phyloP scores from a whole-genome alignment of 2,113 vertebrate species.

The Cyanoderma ruficeps region DNA sequence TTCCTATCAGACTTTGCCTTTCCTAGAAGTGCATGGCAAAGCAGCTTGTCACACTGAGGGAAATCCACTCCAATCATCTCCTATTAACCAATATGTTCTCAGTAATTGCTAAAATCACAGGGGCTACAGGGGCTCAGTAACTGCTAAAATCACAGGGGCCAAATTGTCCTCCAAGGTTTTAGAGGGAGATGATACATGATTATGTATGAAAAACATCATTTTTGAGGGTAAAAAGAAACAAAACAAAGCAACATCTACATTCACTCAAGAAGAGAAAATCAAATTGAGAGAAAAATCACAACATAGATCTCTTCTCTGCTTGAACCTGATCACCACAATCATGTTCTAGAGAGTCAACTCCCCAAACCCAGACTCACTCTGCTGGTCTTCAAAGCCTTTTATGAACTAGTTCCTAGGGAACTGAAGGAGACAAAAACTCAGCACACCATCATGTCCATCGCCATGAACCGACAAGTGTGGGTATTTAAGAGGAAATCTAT shows the following conservation, averaged over 20 bases:
- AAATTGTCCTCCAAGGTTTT: neutral
- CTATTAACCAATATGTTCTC: neutral
- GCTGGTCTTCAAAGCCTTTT: neutral
- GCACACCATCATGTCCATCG: neutral
- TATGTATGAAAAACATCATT: neutral
- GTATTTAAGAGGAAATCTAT: neutral
- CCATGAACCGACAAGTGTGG: neutral
- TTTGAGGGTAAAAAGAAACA: neutral
- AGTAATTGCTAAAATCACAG: neutral
- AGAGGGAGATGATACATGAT: neutral
- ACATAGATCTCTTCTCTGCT: neutral
- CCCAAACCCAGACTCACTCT: neutral
- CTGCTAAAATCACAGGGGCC: neutral
- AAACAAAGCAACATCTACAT: neutral
- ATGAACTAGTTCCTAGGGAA: neutral
- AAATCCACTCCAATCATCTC: neutral
- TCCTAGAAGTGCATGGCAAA: neutral
- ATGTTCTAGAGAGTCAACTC: fast-evolving
- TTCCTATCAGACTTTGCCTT: neutral
- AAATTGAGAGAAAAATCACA: neutral
- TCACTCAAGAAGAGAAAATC: fast-evolving
- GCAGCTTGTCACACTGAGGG: neutral
- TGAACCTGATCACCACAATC: fast-evolving
- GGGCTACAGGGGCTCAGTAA: neutral
- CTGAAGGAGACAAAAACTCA: neutral